Base-by-base conservation (phyloP, 1,140 invertebrate genomes). In the Theocolax elegans region DNA sequence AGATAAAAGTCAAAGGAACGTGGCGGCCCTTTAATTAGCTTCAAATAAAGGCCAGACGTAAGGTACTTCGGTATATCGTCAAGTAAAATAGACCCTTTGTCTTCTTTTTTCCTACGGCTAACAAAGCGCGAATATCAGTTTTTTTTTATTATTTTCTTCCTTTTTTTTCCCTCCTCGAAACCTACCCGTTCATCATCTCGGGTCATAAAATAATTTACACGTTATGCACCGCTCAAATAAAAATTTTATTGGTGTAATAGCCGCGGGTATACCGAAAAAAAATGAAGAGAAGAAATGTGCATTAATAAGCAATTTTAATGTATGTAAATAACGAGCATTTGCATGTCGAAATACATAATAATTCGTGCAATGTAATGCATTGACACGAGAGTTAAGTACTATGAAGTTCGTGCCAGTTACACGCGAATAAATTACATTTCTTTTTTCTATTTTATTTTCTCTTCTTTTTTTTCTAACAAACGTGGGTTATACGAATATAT, bases 1-100 rank as follows among this genome's bases (percentile, higher is more conserved):
- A 21, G 8, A 38, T 10, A 56, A 58, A 68, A 67, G 19, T 59
- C 46, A 58, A 40, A 59, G 44, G 48, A 25, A 59, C 27, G 12
- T 25, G 29, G 40, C 3, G 17, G 7, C 25, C 51, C 51, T 56
- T 70, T 64, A 70, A 70, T 70, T 70, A 64, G 60, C 59, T 70
- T 70, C 51, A 25, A 70, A 70, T 51, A 70, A 42, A 46, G 35
- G 7, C 58, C 40, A 27, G 31, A 48, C 54, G 40, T 0, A 27
- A 0, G n/a, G n/a, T 17, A 19, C 35, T 46, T 25, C 23, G 27
- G 17, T 56, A n/a, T n/a, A 42, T 44, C 48, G 35, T 19, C 19
- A 46, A 63, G 38, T 62, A 69, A 68, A 67, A 53, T 53, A 42
- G 38, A 54, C 48, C 59, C 58, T 54, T 62, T 63, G 58, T 63